Evolutionary conservation across 2,113 vertebrate species (phyloP), one percentile per base, ranked within the genome.

Genomic region (Chamaetylas fuelleborni): DNA sequence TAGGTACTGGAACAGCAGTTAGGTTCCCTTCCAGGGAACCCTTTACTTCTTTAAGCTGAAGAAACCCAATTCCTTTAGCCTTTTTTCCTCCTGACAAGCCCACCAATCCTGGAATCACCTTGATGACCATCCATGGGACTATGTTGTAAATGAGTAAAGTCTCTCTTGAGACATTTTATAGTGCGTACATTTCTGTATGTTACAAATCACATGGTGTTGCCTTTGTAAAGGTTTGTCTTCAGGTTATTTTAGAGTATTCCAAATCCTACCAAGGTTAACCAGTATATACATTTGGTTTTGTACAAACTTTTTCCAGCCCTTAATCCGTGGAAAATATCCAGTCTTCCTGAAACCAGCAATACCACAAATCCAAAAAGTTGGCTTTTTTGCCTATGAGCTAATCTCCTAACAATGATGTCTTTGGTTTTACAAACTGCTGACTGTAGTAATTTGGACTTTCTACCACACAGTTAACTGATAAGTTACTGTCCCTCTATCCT

Each of bases 351-450:
- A 93, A 43, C 73, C n/a, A 24, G 10, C 9, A 19, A 93, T 93
- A 95, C 96, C 91, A 82, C 97, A 96, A 77, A 73, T 71, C 92
- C 97, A 95, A 77, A 73, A 93, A 28, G 22, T 81, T 94, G 93
- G 96, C 89, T 96, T 88, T 89, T 92, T 94, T 91, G 82, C 69
- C 90, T 95, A 80, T 95, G 93, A 82, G 57, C 93, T 94, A 62
- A 96, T 94, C 38, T 89, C 81, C 84, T 45, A 88, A 88, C 94
- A 95, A 88, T 81, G 93, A 36, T 70, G 66, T 92, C 90, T 96
- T 92, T 95, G 91, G 92, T 97, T 97, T 96, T 85, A n/a, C 79
- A 95, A 92, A 95, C 89, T 94, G 94, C 96, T 92, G 93, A 96
- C 57, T 53, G 69, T 54, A 88, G 85, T 48, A 71, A 64, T 74